Percentiles rank a stretch among this genome's conserved stretches.
Conservation (phyloP, 2,797 vertebrate genomes). For the Limnodromus scolopaceus region DNA sequence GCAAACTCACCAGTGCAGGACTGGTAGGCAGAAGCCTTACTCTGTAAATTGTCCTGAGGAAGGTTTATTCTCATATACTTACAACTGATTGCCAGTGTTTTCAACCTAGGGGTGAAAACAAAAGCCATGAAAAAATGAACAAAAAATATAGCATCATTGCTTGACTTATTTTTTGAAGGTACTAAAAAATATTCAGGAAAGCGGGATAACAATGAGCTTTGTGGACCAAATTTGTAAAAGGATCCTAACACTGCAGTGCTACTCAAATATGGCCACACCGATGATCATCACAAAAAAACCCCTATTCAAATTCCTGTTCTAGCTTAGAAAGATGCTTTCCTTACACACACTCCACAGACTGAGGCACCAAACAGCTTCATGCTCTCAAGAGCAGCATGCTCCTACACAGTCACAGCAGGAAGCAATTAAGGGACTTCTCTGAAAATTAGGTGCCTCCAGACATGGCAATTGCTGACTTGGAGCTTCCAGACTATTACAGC, state of each 20-base stretch:
- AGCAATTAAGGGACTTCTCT: constrained; percentile 19
- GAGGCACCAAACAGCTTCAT: neutral
- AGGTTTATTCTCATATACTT: neutral
- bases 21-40: neutral
- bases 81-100: neutral
- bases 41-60: neutral
- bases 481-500: neutral
- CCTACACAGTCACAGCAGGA: neutral
- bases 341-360: neutral
- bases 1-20: neutral
- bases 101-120: neutral
- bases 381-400: neutral
- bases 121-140: neutral
- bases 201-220: neutral
- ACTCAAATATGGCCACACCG: neutral
- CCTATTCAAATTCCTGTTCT: neutral
- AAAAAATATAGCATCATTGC: neutral
- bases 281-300: neutral
- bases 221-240: rapidly evolving
- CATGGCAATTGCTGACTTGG: neutral
- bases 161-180: neutral
- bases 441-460: constrained; percentile 24
- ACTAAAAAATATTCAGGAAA: neutral
- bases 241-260: neutral
- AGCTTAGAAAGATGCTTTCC: neutral